These are phyloP conservation scores for Oscheius sp. DNA, from an alignment of 2,888 invertebrate genomes.

Conservation along the genomic window DNA sequence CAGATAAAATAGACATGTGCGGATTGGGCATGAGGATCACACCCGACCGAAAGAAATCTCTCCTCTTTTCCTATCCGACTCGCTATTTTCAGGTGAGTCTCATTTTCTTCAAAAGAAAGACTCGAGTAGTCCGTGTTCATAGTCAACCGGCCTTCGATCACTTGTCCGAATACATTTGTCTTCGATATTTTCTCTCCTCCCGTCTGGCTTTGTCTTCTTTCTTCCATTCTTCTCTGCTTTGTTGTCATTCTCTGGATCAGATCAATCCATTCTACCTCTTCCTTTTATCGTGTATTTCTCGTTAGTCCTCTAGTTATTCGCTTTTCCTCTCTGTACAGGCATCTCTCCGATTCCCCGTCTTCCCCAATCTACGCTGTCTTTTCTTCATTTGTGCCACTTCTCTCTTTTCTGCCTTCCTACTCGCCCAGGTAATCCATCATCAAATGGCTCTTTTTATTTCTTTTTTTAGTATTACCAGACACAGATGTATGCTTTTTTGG, in stretches of 20 bases:
- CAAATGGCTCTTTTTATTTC: background rate
- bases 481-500: conserved; percentile 55
- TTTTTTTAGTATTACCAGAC: conserved; percentile 48
- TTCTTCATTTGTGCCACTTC: background rate
- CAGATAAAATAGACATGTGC: conserved; percentile 51
- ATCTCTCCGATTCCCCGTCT: background rate
- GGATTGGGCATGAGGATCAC: conserved; percentile 58
- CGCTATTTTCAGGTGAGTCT: conserved; percentile 52
- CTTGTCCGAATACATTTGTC: conserved; percentile 53
- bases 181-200: conserved; percentile 51
- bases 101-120: too few relatives aligned
- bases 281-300: background rate
- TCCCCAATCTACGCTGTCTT: background rate
- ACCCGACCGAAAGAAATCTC: conserved; percentile 51
- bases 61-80: conserved; percentile 55
- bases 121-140: conserved; percentile 59
- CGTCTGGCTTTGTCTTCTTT: conserved; percentile 44
- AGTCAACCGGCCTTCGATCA: conserved; percentile 46
- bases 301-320: background rate
- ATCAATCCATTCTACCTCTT: background rate
- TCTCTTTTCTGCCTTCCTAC: conserved; percentile 44
- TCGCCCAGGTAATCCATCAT: conserved; percentile 26
- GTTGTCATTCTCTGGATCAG: background rate
- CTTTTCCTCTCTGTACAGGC: background rate
- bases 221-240: background rate